These are phyloP conservation scores for Myotis lucifugus DNA, from an alignment of 2,113 vertebrate species.

Conservation along the genomic window DNA sequence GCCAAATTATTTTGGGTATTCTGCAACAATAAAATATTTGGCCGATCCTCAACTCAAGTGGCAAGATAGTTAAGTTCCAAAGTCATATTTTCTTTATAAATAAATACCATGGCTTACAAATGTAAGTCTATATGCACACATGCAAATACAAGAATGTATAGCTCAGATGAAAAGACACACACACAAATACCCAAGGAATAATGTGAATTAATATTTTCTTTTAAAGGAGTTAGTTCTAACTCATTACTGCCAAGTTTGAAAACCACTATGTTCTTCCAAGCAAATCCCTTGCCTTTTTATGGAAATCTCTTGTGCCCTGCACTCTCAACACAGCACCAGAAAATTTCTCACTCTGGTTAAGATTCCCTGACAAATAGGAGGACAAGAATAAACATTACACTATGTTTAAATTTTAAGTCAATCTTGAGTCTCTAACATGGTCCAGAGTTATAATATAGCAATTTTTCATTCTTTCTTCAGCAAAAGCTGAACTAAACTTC, in stretches of 20 bases:
- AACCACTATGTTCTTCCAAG: constrained; percentile 78
- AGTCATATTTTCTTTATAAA: constrained; percentile 18
- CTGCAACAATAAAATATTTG: constrained; percentile 55
- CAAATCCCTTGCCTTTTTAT: constrained; percentile 89
- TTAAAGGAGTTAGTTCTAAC: constrained; percentile 79
- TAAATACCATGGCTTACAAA: background rate
- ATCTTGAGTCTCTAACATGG: constrained; percentile 70
- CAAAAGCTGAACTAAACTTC: constrained; percentile 19
- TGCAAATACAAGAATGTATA: constrained; percentile 17
- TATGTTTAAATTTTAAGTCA: constrained; percentile 80
- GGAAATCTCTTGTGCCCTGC: constrained; percentile 84
- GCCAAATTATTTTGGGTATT: constrained; percentile 52
- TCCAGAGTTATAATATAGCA: constrained; percentile 69
- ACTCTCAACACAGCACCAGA: constrained; percentile 74
- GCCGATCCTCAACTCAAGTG: constrained; percentile 24
- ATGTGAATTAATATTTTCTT: constrained; percentile 76
- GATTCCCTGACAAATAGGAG: constrained; percentile 86
- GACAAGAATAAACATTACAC: constrained; percentile 82
- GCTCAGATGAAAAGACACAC: background rate
- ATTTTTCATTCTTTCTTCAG: constrained; percentile 65
- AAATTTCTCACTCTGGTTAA: constrained; percentile 79
- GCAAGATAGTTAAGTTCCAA: constrained; percentile 37
- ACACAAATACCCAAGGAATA: constrained; percentile 68
- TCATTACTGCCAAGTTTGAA: constrained; percentile 84
- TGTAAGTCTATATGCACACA: background rate